Evolutionary conservation across 2,888 invertebrate species (phyloP).

Genomic region (Koerneria pararmatus): DNA sequence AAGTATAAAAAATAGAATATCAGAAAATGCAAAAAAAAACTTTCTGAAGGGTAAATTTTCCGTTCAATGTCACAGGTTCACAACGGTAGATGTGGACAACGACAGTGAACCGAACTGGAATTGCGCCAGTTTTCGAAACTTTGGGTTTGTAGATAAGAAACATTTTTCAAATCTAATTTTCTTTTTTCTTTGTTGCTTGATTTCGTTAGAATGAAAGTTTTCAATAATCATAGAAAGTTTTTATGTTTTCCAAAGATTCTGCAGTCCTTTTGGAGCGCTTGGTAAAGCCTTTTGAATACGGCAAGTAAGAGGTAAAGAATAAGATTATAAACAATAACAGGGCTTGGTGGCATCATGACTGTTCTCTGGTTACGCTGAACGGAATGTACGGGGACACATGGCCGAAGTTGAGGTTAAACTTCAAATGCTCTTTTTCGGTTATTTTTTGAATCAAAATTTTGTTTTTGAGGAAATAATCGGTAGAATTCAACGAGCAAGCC

Average conservation of each 20-base stretch:
- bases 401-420: conserved; percentile 15
- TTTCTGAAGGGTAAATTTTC: conserved; percentile 29
- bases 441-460: too few species aligned
- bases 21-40: conserved; percentile 25
- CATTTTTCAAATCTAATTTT: background rate
- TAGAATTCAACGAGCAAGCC: too few species aligned
- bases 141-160: conserved; percentile 27
- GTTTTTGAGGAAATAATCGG: too few species aligned
- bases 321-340: conserved; percentile 24
- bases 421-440: too few species aligned
- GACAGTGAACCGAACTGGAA: conserved; percentile 27
- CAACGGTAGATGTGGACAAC: conserved; percentile 36
- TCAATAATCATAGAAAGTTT: background rate
- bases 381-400: conserved; percentile 34
- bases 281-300: too few species aligned
- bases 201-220: background rate
- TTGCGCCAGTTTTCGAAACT: conserved; percentile 29
- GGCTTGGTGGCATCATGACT: conserved; percentile 46
- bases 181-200: background rate
- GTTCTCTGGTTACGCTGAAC: conserved; percentile 37
- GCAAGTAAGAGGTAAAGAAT: background rate
- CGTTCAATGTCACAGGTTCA: conserved; percentile 28
- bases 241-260: conserved; percentile 7
- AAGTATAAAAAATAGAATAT: too few species aligned
- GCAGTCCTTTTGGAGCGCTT: background rate